Percentiles rank a stretch among this genome's conserved stretches.
Conservation (phyloP, 2,888 invertebrate species). For the Poecilobothrus nobilitatus region DNA sequence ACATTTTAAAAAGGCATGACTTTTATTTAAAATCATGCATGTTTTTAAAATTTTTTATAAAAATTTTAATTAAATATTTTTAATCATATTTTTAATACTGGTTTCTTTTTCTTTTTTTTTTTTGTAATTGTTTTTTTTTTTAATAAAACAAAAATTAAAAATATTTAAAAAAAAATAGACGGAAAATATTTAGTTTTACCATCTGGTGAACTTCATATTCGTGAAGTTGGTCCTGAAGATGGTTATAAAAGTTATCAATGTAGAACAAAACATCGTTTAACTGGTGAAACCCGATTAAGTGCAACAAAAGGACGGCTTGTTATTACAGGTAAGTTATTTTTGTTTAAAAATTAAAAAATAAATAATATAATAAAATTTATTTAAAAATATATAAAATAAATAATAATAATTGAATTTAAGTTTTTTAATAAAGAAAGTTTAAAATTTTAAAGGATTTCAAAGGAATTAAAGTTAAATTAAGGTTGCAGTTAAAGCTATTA, state of each 20-base stretch:
- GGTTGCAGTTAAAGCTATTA: no score
- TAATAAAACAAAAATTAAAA: neutral
- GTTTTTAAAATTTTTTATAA: slow-evolving; percentile 12
- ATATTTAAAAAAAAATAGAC: slow-evolving; percentile 50
- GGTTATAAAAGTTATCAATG: slow-evolving; percentile 91
- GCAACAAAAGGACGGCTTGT: slow-evolving; percentile 89
- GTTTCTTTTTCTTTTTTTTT: slow-evolving; percentile 12
- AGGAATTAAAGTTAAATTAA: no score
- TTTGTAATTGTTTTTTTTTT: neutral
- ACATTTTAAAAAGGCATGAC: neutral
- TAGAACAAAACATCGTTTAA: slow-evolving; percentile 84
- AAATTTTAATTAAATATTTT: neutral
- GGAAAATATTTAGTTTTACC: slow-evolving; percentile 91
- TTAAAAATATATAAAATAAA: slow-evolving; percentile 10
- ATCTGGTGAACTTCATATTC: slow-evolving; percentile 90
- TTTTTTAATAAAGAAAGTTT: neutral
- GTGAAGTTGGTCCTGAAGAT: slow-evolving; percentile 90
- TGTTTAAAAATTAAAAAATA: slow-evolving; percentile 20
- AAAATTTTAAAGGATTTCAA: no score
- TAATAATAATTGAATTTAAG: slow-evolving; percentile 8
- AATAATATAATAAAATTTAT: slow-evolving; percentile 19
- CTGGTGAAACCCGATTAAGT: slow-evolving; percentile 85
- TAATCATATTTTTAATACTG: slow-evolving; percentile 13
- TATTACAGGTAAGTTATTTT: slow-evolving; percentile 76
- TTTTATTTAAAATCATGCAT: slow-evolving; percentile 5